Conservation (phyloP, 2,113 vertebrate genomes). For the Heteronetta atricapilla region DNA sequence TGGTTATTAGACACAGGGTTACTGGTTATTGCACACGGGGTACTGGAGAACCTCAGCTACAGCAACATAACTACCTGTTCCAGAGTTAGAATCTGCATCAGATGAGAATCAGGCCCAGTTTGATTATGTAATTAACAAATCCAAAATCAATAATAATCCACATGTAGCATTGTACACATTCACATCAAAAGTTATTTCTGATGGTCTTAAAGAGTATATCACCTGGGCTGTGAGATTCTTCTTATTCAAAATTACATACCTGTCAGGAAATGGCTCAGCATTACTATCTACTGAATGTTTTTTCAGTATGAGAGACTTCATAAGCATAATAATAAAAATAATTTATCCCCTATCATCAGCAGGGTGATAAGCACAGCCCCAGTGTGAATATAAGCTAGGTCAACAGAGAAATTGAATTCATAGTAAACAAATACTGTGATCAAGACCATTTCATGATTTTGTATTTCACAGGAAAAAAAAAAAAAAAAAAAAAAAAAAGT, state of each 20-base stretch:
- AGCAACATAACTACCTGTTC: background rate
- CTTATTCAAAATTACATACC: background rate
- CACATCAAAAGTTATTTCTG: background rate
- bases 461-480: background rate
- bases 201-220: background rate
- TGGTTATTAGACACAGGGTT: accelerated
- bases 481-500: background rate
- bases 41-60: background rate
- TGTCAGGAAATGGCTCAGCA: background rate
- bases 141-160: background rate
- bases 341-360: background rate
- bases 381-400: background rate
- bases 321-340: background rate
- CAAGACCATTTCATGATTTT: background rate
- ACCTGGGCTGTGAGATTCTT: background rate
- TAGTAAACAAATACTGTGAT: background rate
- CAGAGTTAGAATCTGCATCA: background rate
- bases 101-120: background rate
- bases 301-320: background rate
- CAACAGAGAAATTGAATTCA: background rate
- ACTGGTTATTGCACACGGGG: too few species aligned
- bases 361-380: background rate
- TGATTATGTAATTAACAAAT: background rate
- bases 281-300: background rate
- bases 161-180: background rate